These are phyloP conservation scores for Odontamblyopus rebecca DNA, from an alignment of 2,797 vertebrate genomes.

Conservation along the genomic window DNA sequence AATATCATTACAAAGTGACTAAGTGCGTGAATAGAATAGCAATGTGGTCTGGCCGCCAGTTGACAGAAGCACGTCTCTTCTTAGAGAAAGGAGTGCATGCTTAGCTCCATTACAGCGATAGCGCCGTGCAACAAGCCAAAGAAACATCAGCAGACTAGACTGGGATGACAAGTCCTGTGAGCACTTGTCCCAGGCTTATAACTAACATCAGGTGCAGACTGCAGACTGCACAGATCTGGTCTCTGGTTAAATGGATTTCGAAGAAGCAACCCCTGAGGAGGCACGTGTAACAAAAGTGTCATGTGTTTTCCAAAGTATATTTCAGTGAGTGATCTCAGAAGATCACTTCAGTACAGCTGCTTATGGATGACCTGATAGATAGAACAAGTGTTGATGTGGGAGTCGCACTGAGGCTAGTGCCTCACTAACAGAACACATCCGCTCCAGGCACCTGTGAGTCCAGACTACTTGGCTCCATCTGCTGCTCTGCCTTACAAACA, in stretches of 20 bases:
- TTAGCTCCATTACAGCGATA: slow-evolving; percentile 27
- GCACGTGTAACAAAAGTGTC: slow-evolving; percentile 2
- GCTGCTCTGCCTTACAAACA: slow-evolving; percentile 33
- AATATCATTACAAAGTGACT: slow-evolving; percentile 39
- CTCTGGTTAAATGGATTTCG: slow-evolving; percentile 6
- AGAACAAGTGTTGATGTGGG: slow-evolving; percentile 15
- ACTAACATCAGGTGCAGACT: slow-evolving; percentile 12
- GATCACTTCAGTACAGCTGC: slow-evolving; percentile 16
- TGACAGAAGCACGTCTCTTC: slow-evolving; percentile 9
- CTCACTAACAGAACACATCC: slow-evolving; percentile 39
- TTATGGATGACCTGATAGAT: slow-evolving; percentile 10
- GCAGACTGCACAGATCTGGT: not conserved
- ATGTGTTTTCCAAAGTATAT: slow-evolving; percentile 6
- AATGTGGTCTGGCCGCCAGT: slow-evolving; percentile 10
- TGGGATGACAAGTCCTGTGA: slow-evolving; percentile 14
- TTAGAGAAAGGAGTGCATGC: slow-evolving; percentile 36
- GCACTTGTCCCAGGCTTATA: slow-evolving; percentile 26
- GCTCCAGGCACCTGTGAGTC: slow-evolving; percentile 43
- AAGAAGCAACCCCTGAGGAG: not conserved
- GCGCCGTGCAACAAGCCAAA: slow-evolving; percentile 11
- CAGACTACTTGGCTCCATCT: slow-evolving; percentile 33
- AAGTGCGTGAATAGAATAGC: slow-evolving; percentile 15
- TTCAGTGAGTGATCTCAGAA: slow-evolving; percentile 1
- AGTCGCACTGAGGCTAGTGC: slow-evolving; percentile 9
- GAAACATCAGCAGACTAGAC: slow-evolving; percentile 27